phyloP scores from a whole-genome alignment of 2,888 invertebrate species.

The Liodrosophila aerea region DNA sequence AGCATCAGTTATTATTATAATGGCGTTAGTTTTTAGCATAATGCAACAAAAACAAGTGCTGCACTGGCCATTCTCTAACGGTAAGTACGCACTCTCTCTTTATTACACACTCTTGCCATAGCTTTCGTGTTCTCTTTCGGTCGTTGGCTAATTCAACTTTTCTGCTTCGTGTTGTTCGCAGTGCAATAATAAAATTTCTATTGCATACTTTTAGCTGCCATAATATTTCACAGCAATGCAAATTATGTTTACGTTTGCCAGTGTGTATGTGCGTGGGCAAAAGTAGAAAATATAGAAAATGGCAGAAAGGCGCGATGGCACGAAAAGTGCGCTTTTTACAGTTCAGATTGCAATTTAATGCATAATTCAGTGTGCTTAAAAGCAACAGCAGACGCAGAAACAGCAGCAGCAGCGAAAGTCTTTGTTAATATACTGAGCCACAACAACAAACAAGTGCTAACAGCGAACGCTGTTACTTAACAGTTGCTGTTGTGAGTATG shows the following conservation, averaged over 20 bases:
- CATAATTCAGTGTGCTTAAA: slow-evolving; percentile 38
- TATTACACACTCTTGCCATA: neutral
- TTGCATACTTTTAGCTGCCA: slow-evolving; percentile 54
- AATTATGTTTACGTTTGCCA: slow-evolving; percentile 62
- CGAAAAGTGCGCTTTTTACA: slow-evolving; percentile 55
- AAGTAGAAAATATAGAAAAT: slow-evolving; percentile 20
- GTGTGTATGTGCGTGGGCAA: slow-evolving; percentile 40
- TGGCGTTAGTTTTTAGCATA: slow-evolving; percentile 69
- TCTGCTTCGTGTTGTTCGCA: slow-evolving; percentile 15
- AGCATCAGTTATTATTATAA: slow-evolving; percentile 63
- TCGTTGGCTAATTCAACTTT: slow-evolving; percentile 37
- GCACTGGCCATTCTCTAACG: slow-evolving; percentile 54
- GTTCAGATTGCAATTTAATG: slow-evolving; percentile 60
- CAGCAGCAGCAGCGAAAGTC: too few relatives aligned
- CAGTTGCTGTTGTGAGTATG: too few relatives aligned
- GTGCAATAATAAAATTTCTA: slow-evolving; percentile 32
- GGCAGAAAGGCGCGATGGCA: too few relatives aligned
- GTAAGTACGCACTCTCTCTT: slow-evolving; percentile 48
- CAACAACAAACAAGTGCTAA: too few relatives aligned
- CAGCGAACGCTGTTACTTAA: too few relatives aligned
- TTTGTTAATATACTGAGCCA: too few relatives aligned
- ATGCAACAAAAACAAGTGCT: slow-evolving; percentile 46
- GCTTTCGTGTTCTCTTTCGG: neutral
- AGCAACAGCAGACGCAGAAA: slow-evolving; percentile 15
- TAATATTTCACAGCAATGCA: slow-evolving; percentile 56